phyloP scores from a whole-genome alignment of 2,888 invertebrate genomes.

The Alloplasta piceator region DNA sequence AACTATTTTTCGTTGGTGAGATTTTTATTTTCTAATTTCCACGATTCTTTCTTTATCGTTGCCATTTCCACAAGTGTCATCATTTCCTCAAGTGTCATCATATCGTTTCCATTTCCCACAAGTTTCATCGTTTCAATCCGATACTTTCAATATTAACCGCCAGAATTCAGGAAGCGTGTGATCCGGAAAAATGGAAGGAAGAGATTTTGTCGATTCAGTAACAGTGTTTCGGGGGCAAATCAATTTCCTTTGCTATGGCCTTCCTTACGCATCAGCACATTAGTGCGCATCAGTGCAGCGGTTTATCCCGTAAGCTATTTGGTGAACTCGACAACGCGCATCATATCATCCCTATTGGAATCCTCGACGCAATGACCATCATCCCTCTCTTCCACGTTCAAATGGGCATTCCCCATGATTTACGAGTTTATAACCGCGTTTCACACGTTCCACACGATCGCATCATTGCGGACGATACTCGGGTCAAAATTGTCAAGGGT shows the following conservation, averaged over 20 bases:
- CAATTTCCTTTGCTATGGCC: slow-evolving; percentile 36
- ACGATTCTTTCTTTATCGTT: no score
- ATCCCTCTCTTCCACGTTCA: slow-evolving; percentile 28
- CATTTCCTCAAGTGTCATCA: no score
- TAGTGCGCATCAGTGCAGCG: not conserved
- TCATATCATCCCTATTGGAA: slow-evolving; percentile 34
- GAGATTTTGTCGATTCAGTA: no score
- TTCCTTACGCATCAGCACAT: not conserved
- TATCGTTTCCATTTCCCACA: no score
- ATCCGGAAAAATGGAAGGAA: no score
- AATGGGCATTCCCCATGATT: slow-evolving; percentile 45
- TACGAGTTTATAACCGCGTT: slow-evolving; percentile 43
- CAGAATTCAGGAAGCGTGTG: no score
- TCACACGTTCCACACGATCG: slow-evolving; percentile 18
- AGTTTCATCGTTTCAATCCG: no score
- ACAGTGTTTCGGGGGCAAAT: slow-evolving; percentile 12
- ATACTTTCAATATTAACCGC: no score
- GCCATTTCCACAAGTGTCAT: no score
- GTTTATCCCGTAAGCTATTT: slow-evolving; percentile 3
- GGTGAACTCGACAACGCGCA: slow-evolving; percentile 24
- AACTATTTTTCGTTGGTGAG: no score
- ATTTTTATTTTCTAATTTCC: no score
- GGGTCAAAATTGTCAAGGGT: not conserved
- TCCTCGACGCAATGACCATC: slow-evolving; percentile 46
- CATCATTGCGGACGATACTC: slow-evolving; percentile 12